Conservation (phyloP, 2,888 invertebrate genomes). For the Idaea biselata region DNA sequence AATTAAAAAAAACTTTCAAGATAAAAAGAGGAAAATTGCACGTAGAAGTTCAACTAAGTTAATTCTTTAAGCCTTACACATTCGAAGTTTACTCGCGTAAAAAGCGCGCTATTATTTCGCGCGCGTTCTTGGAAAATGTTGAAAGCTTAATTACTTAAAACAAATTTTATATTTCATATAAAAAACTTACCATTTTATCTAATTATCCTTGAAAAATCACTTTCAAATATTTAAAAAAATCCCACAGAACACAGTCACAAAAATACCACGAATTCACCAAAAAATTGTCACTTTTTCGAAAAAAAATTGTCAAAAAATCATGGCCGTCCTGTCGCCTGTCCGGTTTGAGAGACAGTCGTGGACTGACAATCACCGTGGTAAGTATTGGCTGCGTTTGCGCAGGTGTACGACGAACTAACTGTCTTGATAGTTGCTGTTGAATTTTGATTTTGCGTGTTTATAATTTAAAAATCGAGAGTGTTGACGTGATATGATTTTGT, state of each 20-base stretch:
- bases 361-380: constrained; percentile 68
- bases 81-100: neutral
- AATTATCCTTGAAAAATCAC: constrained; percentile 40
- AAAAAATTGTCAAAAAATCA: constrained; percentile 31
- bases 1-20: neutral
- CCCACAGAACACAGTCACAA: constrained; percentile 47
- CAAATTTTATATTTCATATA: neutral
- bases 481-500: constrained; percentile 32
- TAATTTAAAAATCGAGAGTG: constrained; percentile 69
- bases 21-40: neutral
- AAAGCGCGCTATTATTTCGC: neutral
- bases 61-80: neutral
- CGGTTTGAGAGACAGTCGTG: constrained; percentile 66
- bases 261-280: constrained; percentile 31
- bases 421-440: constrained; percentile 69
- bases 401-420: constrained; percentile 60
- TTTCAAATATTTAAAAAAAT: constrained; percentile 37
- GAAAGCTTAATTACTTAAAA: neutral
- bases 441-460: neutral
- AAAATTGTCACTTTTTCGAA: constrained; percentile 33
- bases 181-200: constrained; percentile 62
- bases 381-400: constrained; percentile 65
- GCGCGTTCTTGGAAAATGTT: neutral
- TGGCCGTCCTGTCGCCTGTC: constrained; percentile 70
- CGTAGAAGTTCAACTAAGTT: neutral